Evolutionary conservation across 2,888 invertebrate species (phyloP).

Genomic region (Plebejus argus): DNA sequence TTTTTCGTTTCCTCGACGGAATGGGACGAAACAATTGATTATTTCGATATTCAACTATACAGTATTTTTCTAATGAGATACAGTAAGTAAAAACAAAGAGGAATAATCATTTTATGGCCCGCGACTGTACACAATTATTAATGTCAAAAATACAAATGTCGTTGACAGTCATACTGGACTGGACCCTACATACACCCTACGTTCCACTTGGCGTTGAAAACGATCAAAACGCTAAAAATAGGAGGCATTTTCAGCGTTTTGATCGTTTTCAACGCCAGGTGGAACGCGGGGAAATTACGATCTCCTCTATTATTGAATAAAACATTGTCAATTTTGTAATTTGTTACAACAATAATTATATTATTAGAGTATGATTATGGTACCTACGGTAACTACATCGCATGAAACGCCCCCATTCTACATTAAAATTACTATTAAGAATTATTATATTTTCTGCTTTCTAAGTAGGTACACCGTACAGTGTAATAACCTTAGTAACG

Average conservation of each 20-base stretch:
- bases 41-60: too few relatives aligned
- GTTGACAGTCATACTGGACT: neutral
- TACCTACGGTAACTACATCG: neutral
- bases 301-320: too few relatives aligned
- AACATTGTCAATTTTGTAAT: neutral
- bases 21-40: too few relatives aligned
- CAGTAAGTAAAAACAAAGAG: neutral
- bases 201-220: too few relatives aligned
- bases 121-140: constrained; percentile 9
- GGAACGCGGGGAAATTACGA: too few relatives aligned
- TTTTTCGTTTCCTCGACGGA: neutral
- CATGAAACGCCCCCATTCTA: neutral
- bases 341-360: neutral
- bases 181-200: too few relatives aligned
- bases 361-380: neutral
- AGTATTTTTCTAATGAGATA: neutral
- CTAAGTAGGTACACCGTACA: neutral
- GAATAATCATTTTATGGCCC: neutral
- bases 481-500: neutral
- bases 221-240: too few relatives aligned
- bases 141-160: neutral
- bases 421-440: neutral
- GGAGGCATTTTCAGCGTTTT: too few relatives aligned
- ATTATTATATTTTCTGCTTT: neutral
- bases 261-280: too few relatives aligned